Conservation (phyloP, 2,113 vertebrate genomes). For the Vidua macroura region DNA sequence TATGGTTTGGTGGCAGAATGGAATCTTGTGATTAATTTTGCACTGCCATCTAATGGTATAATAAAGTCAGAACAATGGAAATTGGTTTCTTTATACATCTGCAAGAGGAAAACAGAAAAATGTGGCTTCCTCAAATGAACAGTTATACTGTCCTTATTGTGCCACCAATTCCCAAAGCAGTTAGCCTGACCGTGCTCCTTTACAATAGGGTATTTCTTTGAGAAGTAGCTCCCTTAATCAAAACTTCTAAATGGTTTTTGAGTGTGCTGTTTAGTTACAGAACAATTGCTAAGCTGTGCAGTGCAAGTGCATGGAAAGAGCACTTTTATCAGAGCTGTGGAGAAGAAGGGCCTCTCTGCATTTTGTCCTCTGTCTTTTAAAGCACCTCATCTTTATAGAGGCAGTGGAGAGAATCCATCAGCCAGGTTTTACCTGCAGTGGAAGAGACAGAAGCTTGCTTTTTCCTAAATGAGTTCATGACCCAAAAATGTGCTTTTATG, state of each 20-base stretch:
- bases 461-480: background rate
- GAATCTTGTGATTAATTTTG: background rate
- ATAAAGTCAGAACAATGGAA: background rate
- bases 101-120: background rate
- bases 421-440: background rate
- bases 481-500: background rate
- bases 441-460: background rate
- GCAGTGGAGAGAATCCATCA: background rate
- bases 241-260: background rate
- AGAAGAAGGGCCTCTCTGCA: background rate
- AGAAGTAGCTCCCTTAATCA: background rate
- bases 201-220: background rate
- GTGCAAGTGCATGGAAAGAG: background rate
- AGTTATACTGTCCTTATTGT: background rate
- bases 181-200: background rate
- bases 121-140: background rate
- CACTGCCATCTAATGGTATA: constrained; percentile 57
- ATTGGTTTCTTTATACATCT: background rate
- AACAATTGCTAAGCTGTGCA: background rate
- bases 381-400: background rate
- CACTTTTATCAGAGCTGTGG: background rate
- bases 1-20: background rate
- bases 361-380: background rate
- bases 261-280: background rate
- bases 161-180: background rate